Evolutionary conservation across 2,888 invertebrate species (phyloP).

Genomic region (Chaetoderma sp.): DNA sequence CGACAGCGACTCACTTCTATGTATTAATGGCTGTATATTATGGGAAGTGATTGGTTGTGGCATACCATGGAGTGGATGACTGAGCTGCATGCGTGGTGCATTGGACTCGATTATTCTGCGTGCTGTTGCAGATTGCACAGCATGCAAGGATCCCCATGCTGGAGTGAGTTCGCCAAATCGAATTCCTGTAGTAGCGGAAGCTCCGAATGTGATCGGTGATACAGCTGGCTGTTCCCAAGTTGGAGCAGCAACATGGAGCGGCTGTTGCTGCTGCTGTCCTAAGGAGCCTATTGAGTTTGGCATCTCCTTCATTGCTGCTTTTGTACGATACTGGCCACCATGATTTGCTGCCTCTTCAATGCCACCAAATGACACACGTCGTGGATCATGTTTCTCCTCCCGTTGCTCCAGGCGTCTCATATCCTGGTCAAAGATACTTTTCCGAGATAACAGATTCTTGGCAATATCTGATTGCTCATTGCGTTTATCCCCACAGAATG

Average conservation of each 20-base stretch:
- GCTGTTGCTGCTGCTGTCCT: neutral
- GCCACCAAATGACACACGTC: slow-evolving; percentile 42
- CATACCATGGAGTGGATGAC: too few species aligned
- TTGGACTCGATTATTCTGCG: too few species aligned
- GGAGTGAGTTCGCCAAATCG: too few species aligned
- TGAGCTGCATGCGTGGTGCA: too few species aligned
- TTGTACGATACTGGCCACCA: slow-evolving; percentile 34
- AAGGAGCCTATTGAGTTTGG: slow-evolving; percentile 12
- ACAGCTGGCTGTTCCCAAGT: slow-evolving; percentile 16
- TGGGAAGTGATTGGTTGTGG: too few species aligned
- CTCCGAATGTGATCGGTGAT: slow-evolving; percentile 1
- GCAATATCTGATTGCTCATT: slow-evolving; percentile 94
- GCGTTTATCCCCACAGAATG: slow-evolving; percentile 60
- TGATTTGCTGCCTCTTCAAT: slow-evolving; percentile 35
- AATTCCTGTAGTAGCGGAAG: neutral
- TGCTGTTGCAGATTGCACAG: too few species aligned
- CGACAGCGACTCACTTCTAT: neutral
- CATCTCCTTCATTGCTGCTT: slow-evolving; percentile 43
- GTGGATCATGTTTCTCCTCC: slow-evolving; percentile 82
- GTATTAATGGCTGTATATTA: too few species aligned
- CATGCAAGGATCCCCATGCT: too few species aligned
- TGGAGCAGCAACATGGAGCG: slow-evolving; percentile 31
- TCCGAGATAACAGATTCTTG: slow-evolving; percentile 89
- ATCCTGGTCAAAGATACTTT: slow-evolving; percentile 95
- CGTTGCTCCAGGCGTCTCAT: slow-evolving; percentile 87